phyloP scores from a whole-genome alignment of 2,888 invertebrate genomes.

The Kuschelorhynchus macadamiae region DNA sequence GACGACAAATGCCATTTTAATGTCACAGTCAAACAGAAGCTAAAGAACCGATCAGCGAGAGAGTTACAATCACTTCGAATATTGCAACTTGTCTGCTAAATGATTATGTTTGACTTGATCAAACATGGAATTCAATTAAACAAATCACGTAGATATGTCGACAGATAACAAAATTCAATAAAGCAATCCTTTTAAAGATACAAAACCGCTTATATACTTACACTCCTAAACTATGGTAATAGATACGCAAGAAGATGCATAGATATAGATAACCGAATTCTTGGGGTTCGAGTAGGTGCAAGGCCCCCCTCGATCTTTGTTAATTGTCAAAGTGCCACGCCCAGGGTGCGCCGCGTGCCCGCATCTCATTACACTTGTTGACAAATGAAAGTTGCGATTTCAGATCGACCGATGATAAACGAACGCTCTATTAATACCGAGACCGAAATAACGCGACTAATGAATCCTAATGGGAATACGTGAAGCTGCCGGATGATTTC shows the following conservation, averaged over 20 bases:
- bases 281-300: slow-evolving; percentile 40
- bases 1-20: no score
- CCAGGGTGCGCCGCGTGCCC: slow-evolving; percentile 68
- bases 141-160: no score
- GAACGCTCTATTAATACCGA: slow-evolving; percentile 37
- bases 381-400: slow-evolving; percentile 65
- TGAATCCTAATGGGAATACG: slow-evolving; percentile 44
- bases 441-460: slow-evolving; percentile 45
- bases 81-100: no score
- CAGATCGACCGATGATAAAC: slow-evolving; percentile 42
- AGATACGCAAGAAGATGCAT: slow-evolving; percentile 35
- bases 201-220: background rate
- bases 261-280: slow-evolving; percentile 34
- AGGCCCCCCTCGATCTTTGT: slow-evolving; percentile 55
- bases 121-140: no score
- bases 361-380: slow-evolving; percentile 70
- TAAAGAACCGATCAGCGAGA: no score
- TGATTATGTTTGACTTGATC: no score
- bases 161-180: no score
- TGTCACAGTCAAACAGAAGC: no score
- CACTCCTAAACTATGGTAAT: slow-evolving; percentile 25
- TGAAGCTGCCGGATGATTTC: slow-evolving; percentile 30
- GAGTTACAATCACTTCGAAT: no score
- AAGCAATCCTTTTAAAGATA: no score
- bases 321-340: slow-evolving; percentile 67